A percentile compares a stretch with the other conserved stretches of the same genome.
Evolutionary conservation across 92 coral and sea anemone genomes (phyloP).

Genomic region (Anthopleura xanthogrammica): DNA sequence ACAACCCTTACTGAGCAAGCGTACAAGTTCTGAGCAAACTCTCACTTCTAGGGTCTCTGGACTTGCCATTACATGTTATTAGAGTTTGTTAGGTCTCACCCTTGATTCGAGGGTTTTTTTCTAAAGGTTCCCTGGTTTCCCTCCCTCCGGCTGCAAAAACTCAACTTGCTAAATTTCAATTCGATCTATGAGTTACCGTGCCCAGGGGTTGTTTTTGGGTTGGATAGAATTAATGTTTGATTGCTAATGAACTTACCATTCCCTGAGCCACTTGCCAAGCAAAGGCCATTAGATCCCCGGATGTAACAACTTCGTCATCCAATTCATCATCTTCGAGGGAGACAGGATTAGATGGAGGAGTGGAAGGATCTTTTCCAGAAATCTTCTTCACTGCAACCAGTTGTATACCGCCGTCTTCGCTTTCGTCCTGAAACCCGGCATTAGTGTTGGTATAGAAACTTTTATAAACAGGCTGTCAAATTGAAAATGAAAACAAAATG

Average conservation of each 20-base stretch:
- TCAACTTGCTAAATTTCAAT: too few relatives aligned
- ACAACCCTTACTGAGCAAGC: too few relatives aligned
- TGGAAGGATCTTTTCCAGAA: background rate
- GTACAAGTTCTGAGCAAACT: too few relatives aligned
- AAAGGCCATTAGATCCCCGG: slow-evolving; percentile 83
- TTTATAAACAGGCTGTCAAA: slow-evolving; percentile 14
- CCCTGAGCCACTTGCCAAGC: slow-evolving; percentile 87
- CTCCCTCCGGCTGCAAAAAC: too few relatives aligned
- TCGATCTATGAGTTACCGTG: too few relatives aligned
- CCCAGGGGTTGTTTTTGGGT: too few relatives aligned
- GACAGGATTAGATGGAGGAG: background rate
- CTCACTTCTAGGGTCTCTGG: too few relatives aligned
- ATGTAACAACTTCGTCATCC: slow-evolving; percentile 42
- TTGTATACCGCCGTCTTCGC: slow-evolving; percentile 15
- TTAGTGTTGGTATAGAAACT: slow-evolving; percentile 8
- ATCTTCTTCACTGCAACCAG: background rate
- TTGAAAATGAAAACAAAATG: background rate
- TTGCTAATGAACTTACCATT: slow-evolving; percentile 50
- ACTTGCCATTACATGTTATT: too few relatives aligned
- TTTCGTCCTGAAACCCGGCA: slow-evolving; percentile 34
- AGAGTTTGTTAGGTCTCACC: too few relatives aligned
- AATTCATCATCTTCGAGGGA: slow-evolving; percentile 16
- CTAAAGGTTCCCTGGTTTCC: too few relatives aligned
- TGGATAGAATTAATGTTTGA: too few relatives aligned
- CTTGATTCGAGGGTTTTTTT: too few relatives aligned